phyloP scores from a whole-genome alignment of 2,888 invertebrate genomes.

The Lochmaea crataegi region DNA sequence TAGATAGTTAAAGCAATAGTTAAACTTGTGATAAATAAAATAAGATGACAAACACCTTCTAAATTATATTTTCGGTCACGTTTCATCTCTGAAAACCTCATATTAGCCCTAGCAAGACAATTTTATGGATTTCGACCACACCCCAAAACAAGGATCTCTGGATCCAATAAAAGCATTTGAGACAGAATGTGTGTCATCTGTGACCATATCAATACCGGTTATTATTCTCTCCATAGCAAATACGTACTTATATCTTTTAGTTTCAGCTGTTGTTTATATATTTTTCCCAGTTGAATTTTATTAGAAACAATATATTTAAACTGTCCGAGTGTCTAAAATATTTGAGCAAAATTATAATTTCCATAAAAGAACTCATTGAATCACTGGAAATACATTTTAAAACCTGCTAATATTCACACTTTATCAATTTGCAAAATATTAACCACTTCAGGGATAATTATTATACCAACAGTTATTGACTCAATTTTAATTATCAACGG shows the following conservation, averaged over 20 bases:
- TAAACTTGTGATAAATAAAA: background rate
- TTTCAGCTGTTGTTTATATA: background rate
- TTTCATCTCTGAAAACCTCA: conserved; percentile 38
- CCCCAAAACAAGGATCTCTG: conserved; percentile 36
- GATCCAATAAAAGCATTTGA: conserved; percentile 40
- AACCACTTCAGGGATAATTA: background rate
- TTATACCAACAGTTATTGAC: conserved; percentile 9
- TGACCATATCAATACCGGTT: conserved; percentile 37
- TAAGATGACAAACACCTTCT: background rate
- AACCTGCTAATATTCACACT: background rate
- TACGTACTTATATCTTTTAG: background rate
- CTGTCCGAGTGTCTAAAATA: background rate
- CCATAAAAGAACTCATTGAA: no score
- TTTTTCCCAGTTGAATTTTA: background rate
- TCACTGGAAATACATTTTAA: no score
- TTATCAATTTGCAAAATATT: conserved; percentile 1
- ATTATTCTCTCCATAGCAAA: conserved; percentile 24
- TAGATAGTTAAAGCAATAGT: no score
- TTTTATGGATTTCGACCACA: conserved; percentile 44
- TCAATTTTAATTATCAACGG: conserved; percentile 21
- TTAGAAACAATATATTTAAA: background rate
- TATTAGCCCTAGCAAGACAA: conserved; percentile 45
- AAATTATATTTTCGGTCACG: conserved; percentile 52
- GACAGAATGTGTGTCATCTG: conserved; percentile 39
- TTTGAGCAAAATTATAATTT: no score